A percentile compares a stretch with the other conserved stretches of the same genome.
phyloP scores from a whole-genome alignment of 1,140 invertebrate species.

The Colletes gigas region DNA sequence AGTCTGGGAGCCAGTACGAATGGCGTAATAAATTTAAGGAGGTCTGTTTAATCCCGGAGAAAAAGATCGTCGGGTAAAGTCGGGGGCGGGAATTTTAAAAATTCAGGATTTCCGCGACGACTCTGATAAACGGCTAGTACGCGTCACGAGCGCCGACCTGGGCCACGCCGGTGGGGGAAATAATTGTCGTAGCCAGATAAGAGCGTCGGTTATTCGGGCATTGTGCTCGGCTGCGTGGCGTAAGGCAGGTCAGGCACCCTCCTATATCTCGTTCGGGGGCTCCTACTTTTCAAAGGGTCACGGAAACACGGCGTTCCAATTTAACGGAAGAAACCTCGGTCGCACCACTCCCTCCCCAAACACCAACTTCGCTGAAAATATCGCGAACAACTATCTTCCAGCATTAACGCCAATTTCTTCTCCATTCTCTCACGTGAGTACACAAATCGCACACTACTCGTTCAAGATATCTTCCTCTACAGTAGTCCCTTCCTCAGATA shows the following conservation, averaged over 20 bases:
- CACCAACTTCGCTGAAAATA: too few relatives aligned
- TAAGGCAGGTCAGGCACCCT: conserved; percentile 60
- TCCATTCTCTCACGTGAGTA: too few relatives aligned
- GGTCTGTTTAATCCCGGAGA: too few relatives aligned
- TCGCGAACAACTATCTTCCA: too few relatives aligned
- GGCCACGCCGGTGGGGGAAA: conserved; percentile 38
- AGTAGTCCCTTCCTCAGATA: too few relatives aligned
- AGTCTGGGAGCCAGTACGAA: too few relatives aligned
- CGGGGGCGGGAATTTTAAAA: conserved; percentile 3
- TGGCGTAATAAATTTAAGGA: too few relatives aligned
- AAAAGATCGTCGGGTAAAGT: neutral
- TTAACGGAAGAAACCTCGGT: conserved; percentile 12
- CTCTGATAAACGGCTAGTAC: conserved; percentile 26
- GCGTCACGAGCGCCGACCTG: conserved; percentile 16
- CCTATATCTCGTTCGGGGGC: conserved; percentile 48
- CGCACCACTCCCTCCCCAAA: too few relatives aligned
- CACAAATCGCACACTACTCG: too few relatives aligned
- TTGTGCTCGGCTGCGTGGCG: conserved; percentile 53
- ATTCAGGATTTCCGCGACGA: conserved; percentile 9
- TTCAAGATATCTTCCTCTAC: too few relatives aligned
- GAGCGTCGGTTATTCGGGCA: conserved; percentile 55
- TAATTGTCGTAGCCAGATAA: conserved; percentile 58
- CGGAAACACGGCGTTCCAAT: conserved; percentile 27
- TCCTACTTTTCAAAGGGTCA: conserved; percentile 48
- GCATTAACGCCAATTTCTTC: too few relatives aligned